These are phyloP conservation scores for Charanyca ferruginea DNA, from an alignment of 2,888 invertebrate genomes.

Conservation along the genomic window DNA sequence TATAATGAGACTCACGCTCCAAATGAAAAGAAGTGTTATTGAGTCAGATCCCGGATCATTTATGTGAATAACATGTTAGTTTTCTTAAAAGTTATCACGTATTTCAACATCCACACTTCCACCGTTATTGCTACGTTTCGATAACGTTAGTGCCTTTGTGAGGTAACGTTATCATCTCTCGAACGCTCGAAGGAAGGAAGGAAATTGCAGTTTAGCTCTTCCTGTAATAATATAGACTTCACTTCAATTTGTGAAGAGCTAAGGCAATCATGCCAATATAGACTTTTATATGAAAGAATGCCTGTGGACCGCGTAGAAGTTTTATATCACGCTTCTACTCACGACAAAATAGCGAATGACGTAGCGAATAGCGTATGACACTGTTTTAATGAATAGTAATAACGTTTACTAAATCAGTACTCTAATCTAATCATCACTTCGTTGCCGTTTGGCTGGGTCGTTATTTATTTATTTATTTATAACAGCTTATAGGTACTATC, in stretches of 20 bases:
- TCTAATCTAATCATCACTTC: no score
- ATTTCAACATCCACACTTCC: neutral
- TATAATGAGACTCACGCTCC: neutral
- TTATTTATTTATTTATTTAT: no score
- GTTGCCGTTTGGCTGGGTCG: no score
- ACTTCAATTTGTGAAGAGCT: neutral
- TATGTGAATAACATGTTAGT: neutral
- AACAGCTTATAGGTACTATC: no score
- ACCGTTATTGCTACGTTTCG: constrained; percentile 1
- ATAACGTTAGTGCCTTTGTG: constrained; percentile 10
- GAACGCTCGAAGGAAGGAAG: constrained; percentile 22
- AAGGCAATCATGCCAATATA: neutral
- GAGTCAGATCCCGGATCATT: neutral
- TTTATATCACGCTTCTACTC: no score
- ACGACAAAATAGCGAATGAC: no score
- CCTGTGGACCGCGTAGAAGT: neutral
- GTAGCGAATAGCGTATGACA: no score
- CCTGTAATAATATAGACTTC: constrained; percentile 3
- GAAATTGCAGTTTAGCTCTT: constrained; percentile 29
- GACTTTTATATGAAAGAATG: constrained; percentile 10
- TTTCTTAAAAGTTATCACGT: neutral
- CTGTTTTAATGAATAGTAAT: no score
- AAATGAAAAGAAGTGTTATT: neutral
- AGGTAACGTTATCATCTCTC: constrained; percentile 24
- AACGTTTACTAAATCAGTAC: no score